Conservation (phyloP, 2,888 invertebrate genomes). For the Tholera decimalis region DNA sequence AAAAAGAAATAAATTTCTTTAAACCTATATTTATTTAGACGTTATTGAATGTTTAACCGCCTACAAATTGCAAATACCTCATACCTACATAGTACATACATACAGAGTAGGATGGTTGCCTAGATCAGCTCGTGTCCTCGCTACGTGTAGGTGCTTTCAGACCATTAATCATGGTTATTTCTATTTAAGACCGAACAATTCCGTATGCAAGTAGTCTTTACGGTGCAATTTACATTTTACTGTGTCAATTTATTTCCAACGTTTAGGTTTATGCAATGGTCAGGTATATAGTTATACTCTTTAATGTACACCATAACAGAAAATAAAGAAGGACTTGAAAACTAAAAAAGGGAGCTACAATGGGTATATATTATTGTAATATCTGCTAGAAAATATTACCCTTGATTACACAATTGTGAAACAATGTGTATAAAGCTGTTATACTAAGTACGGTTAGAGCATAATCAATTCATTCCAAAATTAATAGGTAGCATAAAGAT, state of each 20-base stretch:
- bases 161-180: conserved; percentile 4
- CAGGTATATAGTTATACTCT: no score
- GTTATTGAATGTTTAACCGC: no score
- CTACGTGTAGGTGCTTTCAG: conserved; percentile 1
- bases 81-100: background rate
- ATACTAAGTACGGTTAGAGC: conserved; percentile 1
- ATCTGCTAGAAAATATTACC: no score
- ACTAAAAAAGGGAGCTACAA: no score
- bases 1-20: no score
- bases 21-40: no score
- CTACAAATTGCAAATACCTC: background rate
- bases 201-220: conserved; percentile 2
- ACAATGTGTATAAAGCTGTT: no score
- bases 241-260: background rate
- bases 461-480: background rate
- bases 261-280: background rate
- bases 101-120: background rate
- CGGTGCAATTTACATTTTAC: background rate
- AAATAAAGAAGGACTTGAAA: no score
- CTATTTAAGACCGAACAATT: background rate
- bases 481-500: background rate
- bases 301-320: no score
- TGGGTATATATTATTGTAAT: no score
- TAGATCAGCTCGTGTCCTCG: background rate
- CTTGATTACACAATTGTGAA: no score